A percentile compares a stretch with the other conserved stretches of the same genome.
phyloP scores from a whole-genome alignment of 1,140 invertebrate species.

The Monomorium pharaonis region DNA sequence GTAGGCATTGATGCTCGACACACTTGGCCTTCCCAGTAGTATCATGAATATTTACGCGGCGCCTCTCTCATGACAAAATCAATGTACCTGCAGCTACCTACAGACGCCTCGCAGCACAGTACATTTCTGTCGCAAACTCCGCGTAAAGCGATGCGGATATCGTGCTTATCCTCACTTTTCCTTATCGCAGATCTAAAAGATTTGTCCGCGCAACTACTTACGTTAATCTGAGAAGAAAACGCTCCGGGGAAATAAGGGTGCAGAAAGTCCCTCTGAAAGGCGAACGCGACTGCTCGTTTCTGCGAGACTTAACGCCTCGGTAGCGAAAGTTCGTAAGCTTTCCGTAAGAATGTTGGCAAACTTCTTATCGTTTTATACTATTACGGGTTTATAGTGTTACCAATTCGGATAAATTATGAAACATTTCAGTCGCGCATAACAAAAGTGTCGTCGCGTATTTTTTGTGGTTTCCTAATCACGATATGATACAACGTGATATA shows the following conservation, averaged over 20 bases:
- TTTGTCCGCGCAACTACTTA: conserved; percentile 62
- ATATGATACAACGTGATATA: neutral
- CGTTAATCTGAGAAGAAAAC: conserved; percentile 69
- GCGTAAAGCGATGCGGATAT: conserved; percentile 21
- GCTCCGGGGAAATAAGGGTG: conserved; percentile 43
- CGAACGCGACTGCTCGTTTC: conserved; percentile 60
- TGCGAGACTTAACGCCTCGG: conserved; percentile 41
- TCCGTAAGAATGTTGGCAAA: conserved; percentile 36
- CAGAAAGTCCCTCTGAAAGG: conserved; percentile 44
- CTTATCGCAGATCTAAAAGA: conserved; percentile 48
- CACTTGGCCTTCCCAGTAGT: conserved; percentile 77
- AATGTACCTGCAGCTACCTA: conserved; percentile 74
- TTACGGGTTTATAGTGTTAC: conserved; percentile 19
- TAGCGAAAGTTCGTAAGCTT: conserved; percentile 56
- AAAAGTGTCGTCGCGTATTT: neutral
- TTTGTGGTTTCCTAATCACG: neutral
- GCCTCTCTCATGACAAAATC: conserved; percentile 75
- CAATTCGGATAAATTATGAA: conserved; percentile 31
- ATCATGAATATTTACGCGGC: conserved; percentile 82
- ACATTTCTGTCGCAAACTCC: neutral
- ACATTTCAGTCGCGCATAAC: neutral
- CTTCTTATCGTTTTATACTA: conserved; percentile 43
- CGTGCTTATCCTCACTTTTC: conserved; percentile 3
- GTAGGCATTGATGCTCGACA: conserved; percentile 57
- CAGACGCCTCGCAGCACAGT: conserved; percentile 41